A percentile compares a stretch with the other conserved stretches of the same genome.
Conservation (phyloP, 2,888 invertebrate genomes). For the Digitonthophagus gazella region DNA sequence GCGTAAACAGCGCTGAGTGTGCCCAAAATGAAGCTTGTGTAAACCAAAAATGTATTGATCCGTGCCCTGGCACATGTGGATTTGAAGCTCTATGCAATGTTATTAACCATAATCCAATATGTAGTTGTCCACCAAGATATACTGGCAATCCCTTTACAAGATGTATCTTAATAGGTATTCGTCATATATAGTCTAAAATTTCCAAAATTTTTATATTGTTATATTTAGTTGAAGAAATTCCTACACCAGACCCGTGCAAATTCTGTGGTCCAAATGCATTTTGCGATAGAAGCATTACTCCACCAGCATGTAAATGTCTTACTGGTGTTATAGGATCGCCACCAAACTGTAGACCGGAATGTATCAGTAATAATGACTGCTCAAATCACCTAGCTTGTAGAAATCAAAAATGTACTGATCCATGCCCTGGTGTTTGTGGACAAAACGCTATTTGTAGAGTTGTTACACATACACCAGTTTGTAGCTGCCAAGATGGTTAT, state of each 20-base stretch:
- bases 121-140: conserved; percentile 63
- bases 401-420: conserved; percentile 72
- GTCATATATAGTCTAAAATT: conserved; percentile 7
- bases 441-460: conserved; percentile 57
- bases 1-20: conserved; percentile 70
- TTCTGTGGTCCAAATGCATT: conserved; percentile 62
- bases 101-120: conserved; percentile 72
- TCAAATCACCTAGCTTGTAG: conserved; percentile 68
- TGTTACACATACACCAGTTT: conserved; percentile 59
- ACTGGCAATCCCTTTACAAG: conserved; percentile 69
- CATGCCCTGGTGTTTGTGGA: conserved; percentile 60
- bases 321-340: conserved; percentile 71
- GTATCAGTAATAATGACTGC: conserved; percentile 71
- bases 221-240: conserved; percentile 33
- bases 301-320: conserved; percentile 69
- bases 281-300: conserved; percentile 62
- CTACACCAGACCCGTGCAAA: conserved; percentile 51
- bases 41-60: conserved; percentile 71
- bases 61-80: conserved; percentile 76
- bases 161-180: conserved; percentile 51
- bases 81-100: conserved; percentile 69
- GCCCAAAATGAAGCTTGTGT: conserved; percentile 66
- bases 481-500: conserved; percentile 57
- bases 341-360: conserved; percentile 75
- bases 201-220: not conserved